Base-by-base conservation (phyloP, 2,888 invertebrate species). In the Julus scanicus region DNA sequence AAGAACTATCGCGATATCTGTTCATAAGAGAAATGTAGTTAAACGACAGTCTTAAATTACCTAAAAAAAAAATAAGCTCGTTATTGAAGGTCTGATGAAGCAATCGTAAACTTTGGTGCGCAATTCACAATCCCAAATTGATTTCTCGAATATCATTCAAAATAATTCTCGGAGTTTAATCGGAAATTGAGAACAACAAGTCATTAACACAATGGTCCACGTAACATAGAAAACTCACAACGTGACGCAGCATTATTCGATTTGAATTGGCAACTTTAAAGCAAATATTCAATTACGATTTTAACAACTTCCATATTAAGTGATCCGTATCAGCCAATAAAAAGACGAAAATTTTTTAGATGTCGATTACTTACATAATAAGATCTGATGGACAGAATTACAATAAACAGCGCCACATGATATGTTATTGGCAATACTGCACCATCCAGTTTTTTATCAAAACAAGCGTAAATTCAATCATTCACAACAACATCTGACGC, bases 111-210 rank as follows among this genome's bases (percentile, higher is more conserved):
- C 71, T 71, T 71, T 71, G 9, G 71, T 9, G 20, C 71, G 71
- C 9, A 63, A 63, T 17, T 63, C 17, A 6, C 13, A 63, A 63
- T n/a, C n/a, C 1, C 4, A n/a, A n/a, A 63, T n/a, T 17, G 63
- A 63, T 63, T 63, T n/a, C 13, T n/a, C 17, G n/a, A 63, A 63
- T 63, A 63, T n/a, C 63, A 63, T n/a, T 63, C n/a, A 63, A 63
- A 11, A 63, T n/a, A 63, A 6, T 63, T 63, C n/a, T 63, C 63
- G n/a, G 13, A 15, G 53, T 3, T 53, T 53, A 13, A 11, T 53
- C 53, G 11, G 53, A 2, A 44, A 53, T 53, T 13, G 53, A 53
- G 44, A 44, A 44, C 44, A 44, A 8, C 44, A 44, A 44, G 29
- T 29, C 29, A 29, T 29, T 1, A 29, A 29, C 5, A 44, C 44